These are phyloP conservation scores for Sebastes schlegelii DNA, from an alignment of 2,113 vertebrate genomes.

Conservation along the genomic window DNA sequence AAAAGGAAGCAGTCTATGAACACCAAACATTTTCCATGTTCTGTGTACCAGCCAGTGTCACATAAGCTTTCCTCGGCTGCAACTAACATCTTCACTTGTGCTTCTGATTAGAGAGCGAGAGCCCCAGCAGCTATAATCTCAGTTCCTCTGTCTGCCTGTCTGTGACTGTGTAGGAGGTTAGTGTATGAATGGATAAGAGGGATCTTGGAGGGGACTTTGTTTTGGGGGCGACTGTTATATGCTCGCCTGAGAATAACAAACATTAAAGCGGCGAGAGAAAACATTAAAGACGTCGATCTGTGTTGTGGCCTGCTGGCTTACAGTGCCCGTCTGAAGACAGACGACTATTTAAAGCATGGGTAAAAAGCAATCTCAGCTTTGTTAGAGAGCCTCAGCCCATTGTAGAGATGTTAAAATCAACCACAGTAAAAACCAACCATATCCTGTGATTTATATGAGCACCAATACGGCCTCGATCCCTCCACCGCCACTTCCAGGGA, in stretches of 20 bases:
- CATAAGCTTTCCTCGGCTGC: conserved; percentile 12
- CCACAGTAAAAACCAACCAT: conserved; percentile 63
- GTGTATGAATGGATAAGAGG: conserved; percentile 41
- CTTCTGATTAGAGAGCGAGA: conserved; percentile 70
- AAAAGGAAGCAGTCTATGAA: neutral
- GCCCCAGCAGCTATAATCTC: conserved; percentile 45
- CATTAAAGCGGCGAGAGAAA: conserved; percentile 46
- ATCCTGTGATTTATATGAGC: conserved; percentile 67
- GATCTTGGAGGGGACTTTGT: conserved; percentile 37
- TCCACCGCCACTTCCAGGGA: conserved; percentile 74
- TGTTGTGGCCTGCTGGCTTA: conserved; percentile 47
- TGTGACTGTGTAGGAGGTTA: conserved; percentile 56
- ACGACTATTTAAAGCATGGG: conserved; percentile 54
- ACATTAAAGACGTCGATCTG: conserved; percentile 38
- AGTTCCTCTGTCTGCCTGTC: conserved; percentile 61
- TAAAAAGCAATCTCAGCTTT: conserved; percentile 50
- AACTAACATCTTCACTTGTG: conserved; percentile 55
- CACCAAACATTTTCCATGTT: conserved; percentile 11
- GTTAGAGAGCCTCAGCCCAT: conserved; percentile 24
- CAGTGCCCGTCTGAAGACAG: conserved; percentile 31
- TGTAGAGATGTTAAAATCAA: conserved; percentile 37
- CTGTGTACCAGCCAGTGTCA: conserved; percentile 8
- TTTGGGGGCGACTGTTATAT: conserved; percentile 9
- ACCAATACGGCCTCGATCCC: conserved; percentile 36
- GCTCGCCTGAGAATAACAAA: conserved; percentile 11